These are phyloP conservation scores for Chaitophorus viminalis DNA, from an alignment of 2,888 invertebrate species.

Conservation along the genomic window DNA sequence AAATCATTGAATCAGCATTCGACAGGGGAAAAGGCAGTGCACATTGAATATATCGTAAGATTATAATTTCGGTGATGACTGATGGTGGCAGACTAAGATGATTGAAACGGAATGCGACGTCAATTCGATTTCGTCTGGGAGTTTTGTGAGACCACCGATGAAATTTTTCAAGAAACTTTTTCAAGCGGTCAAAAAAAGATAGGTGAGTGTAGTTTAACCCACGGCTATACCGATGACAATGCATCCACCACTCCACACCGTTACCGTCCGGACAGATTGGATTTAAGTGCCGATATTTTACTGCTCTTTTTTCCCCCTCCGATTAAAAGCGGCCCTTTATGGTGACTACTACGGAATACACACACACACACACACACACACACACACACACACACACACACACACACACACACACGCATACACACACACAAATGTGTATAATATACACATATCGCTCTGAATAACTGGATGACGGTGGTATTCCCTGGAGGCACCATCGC, in stretches of 20 bases:
- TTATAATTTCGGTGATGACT: too few relatives aligned
- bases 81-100: not conserved
- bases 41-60: too few relatives aligned
- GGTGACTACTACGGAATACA: not conserved
- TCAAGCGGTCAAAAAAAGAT: too few relatives aligned
- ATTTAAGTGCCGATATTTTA: slow-evolving; percentile 55
- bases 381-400: too few relatives aligned
- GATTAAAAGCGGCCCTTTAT: not conserved
- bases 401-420: too few relatives aligned
- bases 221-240: too few relatives aligned
- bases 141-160: not conserved
- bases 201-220: not conserved
- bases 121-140: slow-evolving; percentile 32
- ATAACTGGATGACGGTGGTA: not conserved
- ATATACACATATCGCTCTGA: too few relatives aligned
- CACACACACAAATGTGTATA: not conserved
- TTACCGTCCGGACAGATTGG: not conserved
- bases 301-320: slow-evolving; percentile 13
- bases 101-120: slow-evolving; percentile 20
- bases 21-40: too few relatives aligned
- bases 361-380: not conserved
- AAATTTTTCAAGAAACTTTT: slow-evolving; percentile 24
- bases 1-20: too few relatives aligned
- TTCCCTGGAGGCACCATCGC: not conserved
- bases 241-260: not conserved